Evolutionary conservation across 2,797 vertebrate species (phyloP).

Genomic region (Rhincodon typus): DNA sequence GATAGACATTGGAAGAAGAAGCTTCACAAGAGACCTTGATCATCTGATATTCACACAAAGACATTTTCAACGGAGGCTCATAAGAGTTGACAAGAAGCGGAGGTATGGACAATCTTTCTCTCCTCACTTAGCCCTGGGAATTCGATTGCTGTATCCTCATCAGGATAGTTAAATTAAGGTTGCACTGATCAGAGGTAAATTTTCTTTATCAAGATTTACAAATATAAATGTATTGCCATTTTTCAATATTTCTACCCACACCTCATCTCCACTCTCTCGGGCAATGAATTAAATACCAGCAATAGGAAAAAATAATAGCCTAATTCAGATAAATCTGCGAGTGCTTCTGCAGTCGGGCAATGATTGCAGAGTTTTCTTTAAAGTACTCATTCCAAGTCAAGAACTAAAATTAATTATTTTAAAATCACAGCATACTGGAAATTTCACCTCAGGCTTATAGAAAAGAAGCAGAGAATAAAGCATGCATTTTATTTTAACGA

Average conservation of each 20-base stretch:
- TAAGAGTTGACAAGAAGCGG: background rate
- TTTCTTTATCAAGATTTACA: background rate
- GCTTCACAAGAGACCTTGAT: background rate
- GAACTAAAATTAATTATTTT: constrained; percentile 11
- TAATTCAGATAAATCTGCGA: constrained; percentile 6
- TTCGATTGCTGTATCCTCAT: background rate
- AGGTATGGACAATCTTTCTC: background rate
- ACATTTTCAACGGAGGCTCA: background rate
- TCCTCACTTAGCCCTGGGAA: background rate
- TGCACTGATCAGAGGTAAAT: background rate
- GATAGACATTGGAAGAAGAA: background rate
- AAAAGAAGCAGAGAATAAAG: background rate
- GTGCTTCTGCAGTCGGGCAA: background rate
- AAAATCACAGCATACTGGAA: constrained; percentile 15
- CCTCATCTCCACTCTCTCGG: background rate
- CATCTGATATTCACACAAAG: background rate
- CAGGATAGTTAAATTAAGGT: background rate
- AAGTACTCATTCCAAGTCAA: constrained; percentile 14
- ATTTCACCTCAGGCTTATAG: background rate
- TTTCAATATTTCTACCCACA: background rate
- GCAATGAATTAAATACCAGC: background rate
- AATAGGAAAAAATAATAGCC: background rate
- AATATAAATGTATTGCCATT: background rate
- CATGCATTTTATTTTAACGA: no score
- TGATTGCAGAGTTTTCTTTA: background rate